Percentiles rank a stretch among this genome's conserved stretches.
These are phyloP conservation scores for Rynchops niger DNA, from an alignment of 2,113 vertebrate species.

Conservation along the genomic window DNA sequence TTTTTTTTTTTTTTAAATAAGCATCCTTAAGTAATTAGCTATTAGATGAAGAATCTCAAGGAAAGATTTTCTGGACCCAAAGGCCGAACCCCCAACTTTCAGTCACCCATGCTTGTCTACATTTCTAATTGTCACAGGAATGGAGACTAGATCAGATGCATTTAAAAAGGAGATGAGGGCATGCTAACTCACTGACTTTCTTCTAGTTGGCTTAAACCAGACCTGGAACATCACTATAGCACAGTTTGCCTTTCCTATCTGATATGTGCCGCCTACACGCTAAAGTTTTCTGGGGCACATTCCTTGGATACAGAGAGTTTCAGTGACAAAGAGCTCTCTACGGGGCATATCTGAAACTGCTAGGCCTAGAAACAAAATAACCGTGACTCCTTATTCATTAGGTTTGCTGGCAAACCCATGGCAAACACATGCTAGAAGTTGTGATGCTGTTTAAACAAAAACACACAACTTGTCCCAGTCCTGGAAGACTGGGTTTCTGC, in stretches of 20 bases:
- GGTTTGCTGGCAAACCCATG: not conserved
- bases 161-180: not conserved
- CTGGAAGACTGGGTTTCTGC: not conserved
- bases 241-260: not conserved
- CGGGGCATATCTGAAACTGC: not conserved
- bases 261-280: not conserved
- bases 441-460: not conserved
- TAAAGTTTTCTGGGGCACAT: not conserved
- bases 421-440: not conserved
- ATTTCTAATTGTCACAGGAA: not conserved
- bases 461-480: not conserved
- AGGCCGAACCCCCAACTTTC: not conserved
- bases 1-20: not conserved
- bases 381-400: not conserved
- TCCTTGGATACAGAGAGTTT: not conserved
- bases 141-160: not conserved
- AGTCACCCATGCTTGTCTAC: not conserved
- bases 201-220: not conserved
- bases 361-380: not conserved
- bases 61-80: not conserved
- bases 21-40: not conserved
- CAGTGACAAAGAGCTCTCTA: constrained; percentile 2
- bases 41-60: not conserved
- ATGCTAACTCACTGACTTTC: not conserved
- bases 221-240: not conserved